Percentiles rank a stretch among this genome's conserved stretches.
These are phyloP conservation scores for Nesogale talazaci DNA, from an alignment of 2,113 vertebrate species.

Conservation along the genomic window DNA sequence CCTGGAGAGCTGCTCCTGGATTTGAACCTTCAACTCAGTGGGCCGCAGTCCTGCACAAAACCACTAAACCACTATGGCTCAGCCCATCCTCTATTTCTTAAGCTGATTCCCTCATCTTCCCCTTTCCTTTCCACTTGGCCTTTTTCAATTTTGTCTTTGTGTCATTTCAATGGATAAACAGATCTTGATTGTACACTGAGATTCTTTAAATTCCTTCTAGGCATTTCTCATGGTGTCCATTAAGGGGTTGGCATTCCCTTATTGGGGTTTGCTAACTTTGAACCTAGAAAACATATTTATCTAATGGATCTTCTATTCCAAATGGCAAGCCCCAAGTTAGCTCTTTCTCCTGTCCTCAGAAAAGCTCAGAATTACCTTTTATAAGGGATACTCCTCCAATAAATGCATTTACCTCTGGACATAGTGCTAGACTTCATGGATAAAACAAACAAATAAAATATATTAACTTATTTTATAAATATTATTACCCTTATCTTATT, in stretches of 20 bases:
- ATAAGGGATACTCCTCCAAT: not conserved
- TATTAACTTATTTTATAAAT: not conserved
- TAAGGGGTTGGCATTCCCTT: not conserved
- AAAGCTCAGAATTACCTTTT: conserved; percentile 46
- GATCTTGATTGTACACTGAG: not conserved
- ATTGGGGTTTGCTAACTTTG: conserved; percentile 13
- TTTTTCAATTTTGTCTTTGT: conserved; percentile 22
- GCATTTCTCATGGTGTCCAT: conserved; percentile 20
- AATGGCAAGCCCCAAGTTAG: not conserved
- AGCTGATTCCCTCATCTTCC: not conserved
- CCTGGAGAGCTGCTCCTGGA: too few species aligned
- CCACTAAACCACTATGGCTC: too few species aligned
- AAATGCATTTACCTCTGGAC: conserved; percentile 48
- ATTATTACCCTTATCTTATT: too few species aligned
- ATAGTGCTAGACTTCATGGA: not conserved
- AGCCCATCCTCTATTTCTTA: not conserved
- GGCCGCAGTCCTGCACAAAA: too few species aligned
- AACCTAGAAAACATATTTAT: conserved; percentile 25
- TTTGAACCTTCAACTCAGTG: too few species aligned
- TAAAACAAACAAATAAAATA: not conserved
- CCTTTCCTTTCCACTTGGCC: not conserved
- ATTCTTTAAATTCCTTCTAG: conserved; percentile 13
- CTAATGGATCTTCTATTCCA: conserved; percentile 29
- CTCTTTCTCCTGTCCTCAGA: not conserved
- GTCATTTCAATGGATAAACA: conserved; percentile 18